Percentiles rank a stretch among this genome's conserved stretches.
phyloP scores from a whole-genome alignment of 2,797 vertebrate genomes.

The Lithobates pipiens region DNA sequence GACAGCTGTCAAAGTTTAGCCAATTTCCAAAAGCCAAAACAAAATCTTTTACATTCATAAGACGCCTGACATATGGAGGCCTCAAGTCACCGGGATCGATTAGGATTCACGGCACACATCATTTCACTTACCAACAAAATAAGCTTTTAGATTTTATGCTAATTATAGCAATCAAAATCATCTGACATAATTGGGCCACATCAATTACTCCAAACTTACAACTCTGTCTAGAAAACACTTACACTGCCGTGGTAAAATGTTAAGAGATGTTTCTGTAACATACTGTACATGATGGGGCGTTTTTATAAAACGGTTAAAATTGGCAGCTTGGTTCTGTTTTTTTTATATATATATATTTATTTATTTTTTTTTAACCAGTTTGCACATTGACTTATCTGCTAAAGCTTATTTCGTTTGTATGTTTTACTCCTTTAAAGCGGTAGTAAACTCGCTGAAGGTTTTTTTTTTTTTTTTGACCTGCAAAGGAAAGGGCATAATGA shows the following conservation, averaged over 20 bases:
- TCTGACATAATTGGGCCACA: conserved; percentile 29
- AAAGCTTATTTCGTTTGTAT: no score
- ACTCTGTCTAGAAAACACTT: conserved; percentile 18
- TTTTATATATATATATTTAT: no score
- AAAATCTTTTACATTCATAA: not conserved
- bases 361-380: not conserved
- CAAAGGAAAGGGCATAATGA: no score
- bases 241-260: not conserved
- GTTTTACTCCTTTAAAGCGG: no score
- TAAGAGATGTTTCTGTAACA: not conserved
- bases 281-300: not conserved
- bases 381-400: not conserved
- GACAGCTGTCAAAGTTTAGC: not conserved
- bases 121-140: conserved; percentile 33
- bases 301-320: not conserved
- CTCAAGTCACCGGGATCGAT: not conserved
- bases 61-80: not conserved
- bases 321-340: not conserved
- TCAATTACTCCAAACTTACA: conserved; percentile 33
- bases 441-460: no score
- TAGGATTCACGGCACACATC: conserved; percentile 23
- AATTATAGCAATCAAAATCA: conserved; percentile 42
- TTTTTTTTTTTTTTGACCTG: no score
- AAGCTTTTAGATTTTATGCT: conserved; percentile 32
- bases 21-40: not conserved